Conservation (phyloP, 2,113 vertebrate species). For the Trinectes maculatus region DNA sequence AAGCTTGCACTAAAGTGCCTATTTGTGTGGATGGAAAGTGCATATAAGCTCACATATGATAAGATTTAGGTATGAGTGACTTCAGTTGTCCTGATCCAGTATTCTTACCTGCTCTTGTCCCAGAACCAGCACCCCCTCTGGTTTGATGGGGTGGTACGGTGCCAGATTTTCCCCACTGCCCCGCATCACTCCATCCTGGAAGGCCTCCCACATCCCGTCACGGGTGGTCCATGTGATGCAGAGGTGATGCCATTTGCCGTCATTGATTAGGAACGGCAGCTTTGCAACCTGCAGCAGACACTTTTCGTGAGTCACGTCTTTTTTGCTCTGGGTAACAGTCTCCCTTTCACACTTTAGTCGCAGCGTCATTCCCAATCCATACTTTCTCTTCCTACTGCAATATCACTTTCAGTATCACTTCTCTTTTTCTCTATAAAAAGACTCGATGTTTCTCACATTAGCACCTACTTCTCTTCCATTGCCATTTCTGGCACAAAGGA, state of each 20-base stretch:
- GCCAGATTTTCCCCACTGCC: conserved; percentile 95
- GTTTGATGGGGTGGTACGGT: conserved; percentile 96
- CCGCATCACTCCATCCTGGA: conserved; percentile 91
- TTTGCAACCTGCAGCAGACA: conserved; percentile 88
- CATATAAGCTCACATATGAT: background rate
- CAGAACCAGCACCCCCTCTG: conserved; percentile 93
- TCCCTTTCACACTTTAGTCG: conserved; percentile 6
- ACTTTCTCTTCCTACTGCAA: conserved; percentile 15
- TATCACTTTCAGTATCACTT: conserved; percentile 29
- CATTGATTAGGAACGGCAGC: conserved; percentile 93
- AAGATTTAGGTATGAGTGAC: no score
- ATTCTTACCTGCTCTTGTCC: conserved; percentile 94
- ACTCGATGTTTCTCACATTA: conserved; percentile 22
- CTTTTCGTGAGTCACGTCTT: rapidly evolving
- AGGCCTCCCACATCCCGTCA: conserved; percentile 97
- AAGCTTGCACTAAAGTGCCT: background rate
- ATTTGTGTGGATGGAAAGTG: background rate
- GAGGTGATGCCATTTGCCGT: conserved; percentile 98
- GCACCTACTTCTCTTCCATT: conserved; percentile 18
- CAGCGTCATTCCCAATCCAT: conserved; percentile 5
- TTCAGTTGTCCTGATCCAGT: background rate
- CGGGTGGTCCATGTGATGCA: conserved; percentile 96
- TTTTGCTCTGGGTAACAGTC: background rate
- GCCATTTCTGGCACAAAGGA: conserved; percentile 1
- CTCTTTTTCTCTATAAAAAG: conserved; percentile 22